Conservation (phyloP, 2,888 invertebrate genomes). For the Hirudinaria manillensis region DNA sequence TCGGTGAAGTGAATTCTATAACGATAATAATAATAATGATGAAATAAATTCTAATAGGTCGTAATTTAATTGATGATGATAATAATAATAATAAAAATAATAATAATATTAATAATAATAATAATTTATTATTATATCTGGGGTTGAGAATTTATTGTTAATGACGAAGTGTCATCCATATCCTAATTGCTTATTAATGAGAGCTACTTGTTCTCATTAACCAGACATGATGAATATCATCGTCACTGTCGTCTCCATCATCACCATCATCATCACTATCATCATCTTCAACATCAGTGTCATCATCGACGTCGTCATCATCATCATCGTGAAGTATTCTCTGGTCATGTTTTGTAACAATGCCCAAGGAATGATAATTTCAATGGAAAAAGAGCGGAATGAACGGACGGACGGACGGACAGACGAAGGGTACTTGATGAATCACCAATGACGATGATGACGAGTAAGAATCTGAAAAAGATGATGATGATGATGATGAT, state of each 20-base stretch:
- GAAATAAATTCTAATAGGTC: not conserved
- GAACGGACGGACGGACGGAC: constrained; percentile 8
- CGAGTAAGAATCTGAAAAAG: too few relatives aligned
- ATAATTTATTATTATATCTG: too few relatives aligned
- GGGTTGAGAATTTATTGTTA: too few relatives aligned
- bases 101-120: too few relatives aligned
- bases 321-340: constrained; percentile 7
- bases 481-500: not conserved
- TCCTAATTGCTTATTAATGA: too few relatives aligned
- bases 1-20: not conserved
- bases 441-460: not conserved
- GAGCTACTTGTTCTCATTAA: too few relatives aligned
- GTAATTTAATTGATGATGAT: too few relatives aligned
- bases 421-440: not conserved
- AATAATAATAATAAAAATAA: too few relatives aligned
- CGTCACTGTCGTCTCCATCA: constrained; percentile 7
- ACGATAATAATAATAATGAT: constrained; percentile 9
- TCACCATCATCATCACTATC: constrained; percentile 12
- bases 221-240: constrained; percentile 3
- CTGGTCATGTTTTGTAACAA: too few relatives aligned
- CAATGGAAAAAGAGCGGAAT: not conserved
- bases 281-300: constrained; percentile 17
- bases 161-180: too few relatives aligned
- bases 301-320: constrained; percentile 24
- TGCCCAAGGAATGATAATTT: too few relatives aligned